Base-by-base conservation (phyloP, 2,888 invertebrate genomes). In the Phyto melanocephala region DNA sequence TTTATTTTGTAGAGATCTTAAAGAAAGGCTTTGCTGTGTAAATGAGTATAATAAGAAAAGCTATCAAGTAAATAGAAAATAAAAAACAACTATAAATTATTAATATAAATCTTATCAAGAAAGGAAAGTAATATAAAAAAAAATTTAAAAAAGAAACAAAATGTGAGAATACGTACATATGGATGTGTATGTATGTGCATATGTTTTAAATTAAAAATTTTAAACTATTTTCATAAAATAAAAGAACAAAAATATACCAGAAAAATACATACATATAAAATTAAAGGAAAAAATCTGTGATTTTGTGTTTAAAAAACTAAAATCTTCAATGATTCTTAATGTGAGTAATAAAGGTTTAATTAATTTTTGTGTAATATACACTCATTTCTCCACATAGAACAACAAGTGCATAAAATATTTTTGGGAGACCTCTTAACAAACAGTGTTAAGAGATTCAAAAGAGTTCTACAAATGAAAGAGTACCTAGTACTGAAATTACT, bases 1-100 rank as follows among this genome's bases (percentile, higher is more conserved):
- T 45, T 20, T 62, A 62, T 42, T 56, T 33, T 71, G 28, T 79
- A 58, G 52, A 72, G 58, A 71, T 79, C 40, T 71, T 56, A 33
- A 50, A 72, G 60, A 72, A 71, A 79, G 72, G 72, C 72, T 79
- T 79, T 52, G 5, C 62, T 56, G 35, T 24, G 10, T 40, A 35
- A 71, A 20, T 56, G 54, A 65, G 65, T 3, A 50, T 20, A 15
- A 35, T 28, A 28, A 45, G 28, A 63, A 65, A 74, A 74, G 60
- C 74, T 68, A 28, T 37, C 56, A 17, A 80, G 62, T 68, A 70
- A 28, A 40, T 13, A 60, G n/a, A 40, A 40, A 63, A 28, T 42
- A 15, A 72, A 45, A 28, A 65, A 58, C 11, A 65, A 65, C 17
- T 22, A 63, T 7, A 35, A 28, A 28, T 28, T 15, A 50, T 17